Evolutionary conservation across 2,113 vertebrate genomes (phyloP).

Genomic region (Coreoperca whiteheadi): DNA sequence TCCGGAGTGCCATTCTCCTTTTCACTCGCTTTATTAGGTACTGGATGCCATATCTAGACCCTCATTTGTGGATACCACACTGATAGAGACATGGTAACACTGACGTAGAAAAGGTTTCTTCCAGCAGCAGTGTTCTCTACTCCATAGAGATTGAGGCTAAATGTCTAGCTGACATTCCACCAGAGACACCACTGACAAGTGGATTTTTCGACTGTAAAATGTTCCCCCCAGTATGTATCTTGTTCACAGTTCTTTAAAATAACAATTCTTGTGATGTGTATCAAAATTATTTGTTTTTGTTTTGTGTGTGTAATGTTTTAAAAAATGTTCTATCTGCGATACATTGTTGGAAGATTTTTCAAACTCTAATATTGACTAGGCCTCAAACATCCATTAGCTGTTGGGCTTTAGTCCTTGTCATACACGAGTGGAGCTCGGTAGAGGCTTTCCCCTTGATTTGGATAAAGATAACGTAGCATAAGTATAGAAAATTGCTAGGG

Average conservation of each 20-base stretch:
- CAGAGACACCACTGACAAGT: neutral
- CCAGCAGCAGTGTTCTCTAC: neutral
- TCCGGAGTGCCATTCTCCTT: slow-evolving; percentile 91
- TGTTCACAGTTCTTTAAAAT: too few species aligned
- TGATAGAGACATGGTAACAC: neutral
- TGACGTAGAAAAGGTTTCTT: neutral
- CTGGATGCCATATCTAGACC: neutral
- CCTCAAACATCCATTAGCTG: neutral
- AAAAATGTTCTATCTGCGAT: neutral
- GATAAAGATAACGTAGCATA: neutral
- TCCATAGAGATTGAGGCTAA: neutral
- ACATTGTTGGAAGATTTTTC: neutral
- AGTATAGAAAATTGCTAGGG: neutral
- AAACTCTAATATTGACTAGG: neutral
- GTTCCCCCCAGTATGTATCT: neutral
- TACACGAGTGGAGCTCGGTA: too few species aligned
- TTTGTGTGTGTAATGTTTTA: neutral
- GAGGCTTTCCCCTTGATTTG: neutral
- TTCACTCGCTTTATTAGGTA: slow-evolving; percentile 93
- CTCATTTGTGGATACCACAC: neutral
- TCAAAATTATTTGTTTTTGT: neutral
- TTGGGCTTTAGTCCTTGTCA: neutral
- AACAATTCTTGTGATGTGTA: neutral
- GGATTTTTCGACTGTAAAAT: neutral
- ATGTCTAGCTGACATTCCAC: neutral